These are phyloP conservation scores for Drymonia ruficornis DNA, from an alignment of 2,888 invertebrate genomes.

Conservation along the genomic window DNA sequence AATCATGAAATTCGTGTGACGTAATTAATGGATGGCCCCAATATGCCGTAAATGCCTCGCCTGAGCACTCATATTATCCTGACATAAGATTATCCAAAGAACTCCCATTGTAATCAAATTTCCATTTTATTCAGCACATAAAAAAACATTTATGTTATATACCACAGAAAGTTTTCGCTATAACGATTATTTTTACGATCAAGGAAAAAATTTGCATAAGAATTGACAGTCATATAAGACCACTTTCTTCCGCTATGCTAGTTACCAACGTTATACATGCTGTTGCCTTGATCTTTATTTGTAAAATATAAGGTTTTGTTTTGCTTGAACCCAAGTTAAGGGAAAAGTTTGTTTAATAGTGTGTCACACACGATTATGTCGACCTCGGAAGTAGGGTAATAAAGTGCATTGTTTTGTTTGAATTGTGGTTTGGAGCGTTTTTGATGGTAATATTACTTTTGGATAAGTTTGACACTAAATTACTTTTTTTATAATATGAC, in stretches of 20 bases:
- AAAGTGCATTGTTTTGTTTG: not conserved
- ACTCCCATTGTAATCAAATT: not conserved
- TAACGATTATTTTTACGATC: conserved; percentile 25
- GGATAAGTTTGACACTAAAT: too few species aligned
- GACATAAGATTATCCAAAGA: too few species aligned
- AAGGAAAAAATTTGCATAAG: conserved; percentile 24
- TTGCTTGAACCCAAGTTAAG: not conserved
- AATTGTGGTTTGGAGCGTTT: not conserved
- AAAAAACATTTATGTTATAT: conserved; percentile 12
- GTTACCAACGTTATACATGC: conserved; percentile 2
- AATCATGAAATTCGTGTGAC: too few species aligned
- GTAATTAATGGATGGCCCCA: too few species aligned
- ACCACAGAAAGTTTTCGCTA: conserved; percentile 14
- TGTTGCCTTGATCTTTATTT: rapidly evolving
- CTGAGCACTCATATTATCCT: too few species aligned
- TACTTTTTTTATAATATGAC: too few species aligned
- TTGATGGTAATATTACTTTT: not conserved
- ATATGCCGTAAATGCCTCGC: too few species aligned
- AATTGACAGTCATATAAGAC: conserved; percentile 20
- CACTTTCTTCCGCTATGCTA: conserved; percentile 12
- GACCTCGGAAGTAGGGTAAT: conserved; percentile 27
- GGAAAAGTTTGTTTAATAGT: conserved; percentile 17
- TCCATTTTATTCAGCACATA: conserved; percentile 6
- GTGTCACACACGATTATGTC: conserved; percentile 29
- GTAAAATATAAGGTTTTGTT: not conserved